Evolutionary conservation across 35 echinoderm and acorn worm genomes (phyloP).

Genomic region (Heliocidaris erythrogramma): DNA sequence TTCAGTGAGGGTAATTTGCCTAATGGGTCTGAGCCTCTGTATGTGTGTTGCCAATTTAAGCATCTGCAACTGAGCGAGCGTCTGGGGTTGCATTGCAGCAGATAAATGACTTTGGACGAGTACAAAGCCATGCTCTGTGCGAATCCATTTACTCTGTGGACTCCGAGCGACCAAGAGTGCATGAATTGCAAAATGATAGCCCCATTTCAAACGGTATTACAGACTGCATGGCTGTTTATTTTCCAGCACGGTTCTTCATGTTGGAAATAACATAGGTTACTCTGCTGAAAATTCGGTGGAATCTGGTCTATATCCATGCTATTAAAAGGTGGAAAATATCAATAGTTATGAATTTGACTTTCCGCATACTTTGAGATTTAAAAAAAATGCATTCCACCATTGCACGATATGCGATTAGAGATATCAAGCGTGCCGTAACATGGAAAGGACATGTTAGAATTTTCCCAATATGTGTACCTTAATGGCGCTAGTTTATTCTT

Average conservation of each 20-base stretch:
- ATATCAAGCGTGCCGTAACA: not conserved
- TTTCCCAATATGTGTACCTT: too few relatives aligned
- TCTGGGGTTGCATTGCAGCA: not conserved
- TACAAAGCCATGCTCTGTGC: not conserved
- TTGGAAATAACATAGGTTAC: not conserved
- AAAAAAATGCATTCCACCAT: too few relatives aligned
- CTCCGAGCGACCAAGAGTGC: not conserved
- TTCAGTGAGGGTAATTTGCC: not conserved
- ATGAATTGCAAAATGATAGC: not conserved
- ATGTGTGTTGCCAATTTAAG: constrained; percentile 3
- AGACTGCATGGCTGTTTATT: not conserved
- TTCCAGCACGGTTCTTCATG: not conserved
- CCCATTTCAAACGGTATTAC: not conserved
- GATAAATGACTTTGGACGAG: not conserved
- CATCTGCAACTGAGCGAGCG: not conserved
- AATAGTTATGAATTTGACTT: too few relatives aligned
- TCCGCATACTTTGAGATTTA: too few relatives aligned
- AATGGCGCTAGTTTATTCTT: too few relatives aligned
- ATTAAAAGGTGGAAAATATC: too few relatives aligned
- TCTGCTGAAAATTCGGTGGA: not conserved
- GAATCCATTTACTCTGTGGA: not conserved
- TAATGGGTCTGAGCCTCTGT: constrained; percentile 15
- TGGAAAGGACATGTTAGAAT: too few relatives aligned
- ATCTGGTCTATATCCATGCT: not conserved
- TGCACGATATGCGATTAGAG: not conserved